Percentiles rank a stretch among this genome's conserved stretches.
Conservation (phyloP, 2,888 invertebrate genomes). For the Clusia tigrina region DNA sequence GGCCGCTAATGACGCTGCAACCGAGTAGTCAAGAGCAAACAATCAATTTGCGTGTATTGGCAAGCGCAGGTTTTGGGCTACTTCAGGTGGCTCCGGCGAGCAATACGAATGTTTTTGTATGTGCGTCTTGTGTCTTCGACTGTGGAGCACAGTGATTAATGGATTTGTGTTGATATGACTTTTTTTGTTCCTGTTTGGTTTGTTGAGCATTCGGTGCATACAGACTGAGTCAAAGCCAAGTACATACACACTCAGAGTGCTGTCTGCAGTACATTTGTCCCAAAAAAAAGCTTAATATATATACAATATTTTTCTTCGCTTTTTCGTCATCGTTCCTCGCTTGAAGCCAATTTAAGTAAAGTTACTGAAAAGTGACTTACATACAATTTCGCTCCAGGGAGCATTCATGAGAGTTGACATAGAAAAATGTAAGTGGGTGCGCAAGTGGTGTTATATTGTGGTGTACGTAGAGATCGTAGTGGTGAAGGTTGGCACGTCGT, state of each 20-base stretch:
- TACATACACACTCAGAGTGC: background rate
- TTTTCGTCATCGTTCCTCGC: background rate
- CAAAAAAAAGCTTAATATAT: background rate
- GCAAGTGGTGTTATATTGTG: no score
- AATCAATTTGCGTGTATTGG: no score
- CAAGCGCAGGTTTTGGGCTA: no score
- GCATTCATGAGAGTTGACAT: no score
- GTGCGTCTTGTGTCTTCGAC: background rate
- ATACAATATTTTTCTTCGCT: background rate
- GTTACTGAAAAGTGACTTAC: constrained; percentile 39
- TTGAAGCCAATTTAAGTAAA: constrained; percentile 34
- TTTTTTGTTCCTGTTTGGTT: constrained; percentile 9
- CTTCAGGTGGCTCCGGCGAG: no score
- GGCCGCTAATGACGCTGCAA: no score
- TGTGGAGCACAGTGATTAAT: constrained; percentile 21
- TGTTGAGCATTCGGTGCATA: background rate
- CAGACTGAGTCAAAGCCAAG: background rate
- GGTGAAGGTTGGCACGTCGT: no score
- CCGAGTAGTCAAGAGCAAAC: no score
- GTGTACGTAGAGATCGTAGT: no score
- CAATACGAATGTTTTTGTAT: no score
- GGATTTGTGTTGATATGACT: constrained; percentile 26
- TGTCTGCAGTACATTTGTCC: background rate
- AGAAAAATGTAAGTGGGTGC: no score
- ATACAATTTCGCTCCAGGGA: constrained; percentile 27